A percentile compares a stretch with the other conserved stretches of the same genome.
These are phyloP conservation scores for Euglossa dilemma DNA, from an alignment of 1,140 invertebrate genomes.

Conservation along the genomic window DNA sequence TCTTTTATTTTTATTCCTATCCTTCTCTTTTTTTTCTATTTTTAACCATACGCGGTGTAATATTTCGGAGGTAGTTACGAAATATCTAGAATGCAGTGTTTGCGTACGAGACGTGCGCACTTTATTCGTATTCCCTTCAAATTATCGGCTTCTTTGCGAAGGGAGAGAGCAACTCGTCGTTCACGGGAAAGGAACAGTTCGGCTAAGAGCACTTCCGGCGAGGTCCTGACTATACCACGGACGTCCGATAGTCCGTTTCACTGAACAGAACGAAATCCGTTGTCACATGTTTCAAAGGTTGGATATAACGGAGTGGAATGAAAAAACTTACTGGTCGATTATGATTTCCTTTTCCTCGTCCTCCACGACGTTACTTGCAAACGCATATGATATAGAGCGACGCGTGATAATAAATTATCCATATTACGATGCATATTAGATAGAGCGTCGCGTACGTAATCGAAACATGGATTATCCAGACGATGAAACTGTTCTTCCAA, in stretches of 20 bases:
- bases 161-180: background rate
- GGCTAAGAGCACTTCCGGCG: background rate
- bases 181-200: no score
- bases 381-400: conserved; percentile 73
- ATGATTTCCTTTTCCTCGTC: conserved; percentile 11
- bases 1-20: background rate
- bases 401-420: conserved; percentile 75
- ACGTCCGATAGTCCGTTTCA: background rate
- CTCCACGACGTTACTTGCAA: conserved; percentile 48
- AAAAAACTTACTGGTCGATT: background rate
- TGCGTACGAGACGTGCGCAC: background rate
- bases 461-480: conserved; percentile 68
- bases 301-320: background rate
- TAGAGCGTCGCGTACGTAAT: conserved; percentile 67
- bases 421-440: conserved; percentile 69
- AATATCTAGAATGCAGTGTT: background rate
- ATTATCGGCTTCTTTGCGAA: background rate
- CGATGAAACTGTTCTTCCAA: conserved; percentile 53
- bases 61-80: background rate
- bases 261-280: conserved; percentile 21
- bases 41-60: background rate
- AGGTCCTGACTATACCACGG: background rate
- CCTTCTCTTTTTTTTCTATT: background rate
- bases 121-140: conserved; percentile 28
- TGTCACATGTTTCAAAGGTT: background rate